Evolutionary conservation across 64 coral and sea anemone genomes (phyloP), one percentile per base, ranked within the genome.

Genomic region (Exaiptasia diaphana): DNA sequence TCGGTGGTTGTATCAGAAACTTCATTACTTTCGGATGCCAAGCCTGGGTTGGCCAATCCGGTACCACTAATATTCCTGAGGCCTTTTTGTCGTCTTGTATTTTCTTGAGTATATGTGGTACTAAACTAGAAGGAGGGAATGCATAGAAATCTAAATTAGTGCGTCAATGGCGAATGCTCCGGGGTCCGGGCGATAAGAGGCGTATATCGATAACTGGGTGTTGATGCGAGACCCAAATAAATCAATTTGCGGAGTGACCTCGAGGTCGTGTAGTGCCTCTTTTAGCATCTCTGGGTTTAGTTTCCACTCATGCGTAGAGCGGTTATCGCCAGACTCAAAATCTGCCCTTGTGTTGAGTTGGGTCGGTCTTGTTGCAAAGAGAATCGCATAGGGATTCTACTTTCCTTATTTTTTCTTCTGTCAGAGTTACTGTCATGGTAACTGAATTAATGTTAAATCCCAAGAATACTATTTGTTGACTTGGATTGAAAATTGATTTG

Each of bases 71-170:
- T 15, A 76, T 50, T 17, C 82, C 68, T 13, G 0, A 71, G 18
- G 82, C 82, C 17, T 60, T 37, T 24, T 37, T 31, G 1, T 83
- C 81, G 35, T 56, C 2, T 57, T 10, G 18, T 12, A 59, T 83
- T 25, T 83, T 83, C 43, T 73, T 29, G 29, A 90, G 48, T 20
- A 77, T 67, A 33, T 3, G 32, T 67, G 73, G 38, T 10, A 83
- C 20, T 18, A 48, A 76, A 73, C 88, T 91, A 53, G 85, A 91
- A 13, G 61, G 88, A 31, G 73, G 80, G 72, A 85, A 91, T 26
- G 48, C 59, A 50, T 85, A 90, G 59, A 84, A 63, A 28, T 59
- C 20, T 40, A 62, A 46, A 67, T 83, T 37, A 78, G 48, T 27
- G 63, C 81, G 71, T 91, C 65, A 45, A 91, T 78, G 58, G 52